Evolutionary conservation across 2,888 invertebrate genomes (phyloP), one percentile per base, ranked within the genome.

Genomic region (Monoplex corrugatus): DNA sequence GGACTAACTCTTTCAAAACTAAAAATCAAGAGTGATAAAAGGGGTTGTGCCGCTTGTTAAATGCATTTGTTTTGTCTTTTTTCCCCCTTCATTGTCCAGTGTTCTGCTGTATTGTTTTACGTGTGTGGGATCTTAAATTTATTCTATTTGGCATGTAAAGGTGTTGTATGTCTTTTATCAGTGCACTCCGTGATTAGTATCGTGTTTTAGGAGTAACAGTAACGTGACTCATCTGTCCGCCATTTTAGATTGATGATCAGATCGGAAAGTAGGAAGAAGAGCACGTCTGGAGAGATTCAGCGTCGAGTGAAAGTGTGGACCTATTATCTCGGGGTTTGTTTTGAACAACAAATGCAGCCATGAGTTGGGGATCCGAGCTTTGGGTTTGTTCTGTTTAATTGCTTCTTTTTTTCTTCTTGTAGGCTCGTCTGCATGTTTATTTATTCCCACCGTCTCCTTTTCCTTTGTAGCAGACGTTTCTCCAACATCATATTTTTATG

Each of bases 301-400:
- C 57, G 80, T 75, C 32, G 32, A 50, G 32, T 75, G 57, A 68
- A 86, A 72, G 43, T 83, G 83, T 82, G 45, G 68, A 63, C 40
- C 40, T 85, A 45, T 75, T n/a, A 28, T 68, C 86, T 40, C 28
- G n/a, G 68, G 28, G 72, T 80, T 80, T 63, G 38, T 82, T 68
- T 84, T 44, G 84, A 43, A 80, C 40, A 80, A 40, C 87, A 88
- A 40, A 89, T 92, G 91, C 93, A 94, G 91, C 91, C 91, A 94
- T 94, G 94, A 94, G 93, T 91, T 94, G 94, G 94, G 94, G 94
- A 92, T 91, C 90, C 88, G 94, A 94, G 91, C 92, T 94, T 89
- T 94, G 94, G 94, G 94, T 94, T 92, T 93, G 94, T 82, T 45
- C 68, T 45, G 35, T 86, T 40, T 43, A 45, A 50, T 44, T 57